These are phyloP conservation scores for Cirrhinus molitorella DNA, from an alignment of 2,797 vertebrate genomes.

Conservation along the genomic window DNA sequence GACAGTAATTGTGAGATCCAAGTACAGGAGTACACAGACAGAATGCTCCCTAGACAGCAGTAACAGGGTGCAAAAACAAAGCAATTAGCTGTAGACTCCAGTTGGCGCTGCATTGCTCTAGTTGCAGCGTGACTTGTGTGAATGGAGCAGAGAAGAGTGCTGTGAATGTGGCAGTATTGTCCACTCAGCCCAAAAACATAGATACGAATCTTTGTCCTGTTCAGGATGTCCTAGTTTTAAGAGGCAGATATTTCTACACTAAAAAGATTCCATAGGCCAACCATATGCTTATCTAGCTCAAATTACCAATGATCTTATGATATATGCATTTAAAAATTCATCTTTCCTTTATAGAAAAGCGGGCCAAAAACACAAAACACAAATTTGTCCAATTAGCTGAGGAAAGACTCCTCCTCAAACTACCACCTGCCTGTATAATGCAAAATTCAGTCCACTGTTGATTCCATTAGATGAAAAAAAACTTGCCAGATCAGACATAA, in stretches of 20 bases:
- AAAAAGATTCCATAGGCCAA: not conserved
- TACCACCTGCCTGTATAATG: not conserved
- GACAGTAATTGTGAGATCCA: slow-evolving; percentile 42
- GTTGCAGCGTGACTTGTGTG: not conserved
- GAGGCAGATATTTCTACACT: not conserved
- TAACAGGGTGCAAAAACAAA: slow-evolving; percentile 46
- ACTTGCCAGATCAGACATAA: not conserved
- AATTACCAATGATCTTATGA: not conserved
- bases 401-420: not conserved
- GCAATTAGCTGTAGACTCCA: slow-evolving; percentile 50
- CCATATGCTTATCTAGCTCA: not conserved
- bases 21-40: slow-evolving; percentile 33
- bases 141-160: slow-evolving; percentile 1
- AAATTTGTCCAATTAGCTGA: not conserved
- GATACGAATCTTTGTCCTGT: not conserved
- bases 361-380: no score
- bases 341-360: not conserved
- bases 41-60: slow-evolving; percentile 36
- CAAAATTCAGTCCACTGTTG: not conserved
- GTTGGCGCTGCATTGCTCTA: slow-evolving; percentile 23
- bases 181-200: not conserved
- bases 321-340: not conserved
- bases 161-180: not conserved
- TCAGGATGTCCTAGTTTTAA: slow-evolving; percentile 2
- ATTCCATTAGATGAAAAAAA: not conserved